Evolutionary conservation across 2,888 invertebrate genomes (phyloP), one percentile per base, ranked within the genome.

Genomic region (Erebia aethiops): DNA sequence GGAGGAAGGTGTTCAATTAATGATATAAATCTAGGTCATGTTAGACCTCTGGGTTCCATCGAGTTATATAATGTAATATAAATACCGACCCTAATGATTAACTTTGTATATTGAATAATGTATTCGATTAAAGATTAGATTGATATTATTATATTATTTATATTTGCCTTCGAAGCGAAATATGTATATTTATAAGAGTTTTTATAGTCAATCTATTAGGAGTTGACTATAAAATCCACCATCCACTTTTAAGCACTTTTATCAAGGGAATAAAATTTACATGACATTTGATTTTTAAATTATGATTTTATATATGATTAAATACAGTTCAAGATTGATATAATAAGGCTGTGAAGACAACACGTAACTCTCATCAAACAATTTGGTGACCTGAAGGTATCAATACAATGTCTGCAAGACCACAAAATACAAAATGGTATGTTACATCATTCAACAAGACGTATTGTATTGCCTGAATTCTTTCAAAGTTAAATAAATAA

Each of bases 1-100:
- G 74, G 74, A 74, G 74, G 74, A 74, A 74, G 70, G 65, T 66
- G 68, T 72, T 64, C 58, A 71, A 72, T 70, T 70, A 70, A 67
- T 54, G 64, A 60, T 71, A 51, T 43, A 46, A 56, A 73, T 71
- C 71, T 71, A 10, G 71, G 73, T 62, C 71, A 63, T 62, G 49
- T 67, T 41, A 60, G 56, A 56, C 10, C 65, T 61, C 9, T 68
- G 43, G 52, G 61, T 61, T 65, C 65, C 43, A 54, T 66, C 13
- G 14, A 10, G 21, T 66, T 66, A 66, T 57, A 43, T 66, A 66
- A 66, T 18, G 21, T 41, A 54, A 56, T 54, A 18, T 43, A 46
- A 61, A 11, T 46, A 21, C 1, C 11, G 61, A 46, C n/a, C n/a
- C n/a, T 60, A 18, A 62, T 62, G 46, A 21, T 21, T 21, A 21